Conservation (phyloP, 2,888 invertebrate genomes). For the Watsonalla binaria region DNA sequence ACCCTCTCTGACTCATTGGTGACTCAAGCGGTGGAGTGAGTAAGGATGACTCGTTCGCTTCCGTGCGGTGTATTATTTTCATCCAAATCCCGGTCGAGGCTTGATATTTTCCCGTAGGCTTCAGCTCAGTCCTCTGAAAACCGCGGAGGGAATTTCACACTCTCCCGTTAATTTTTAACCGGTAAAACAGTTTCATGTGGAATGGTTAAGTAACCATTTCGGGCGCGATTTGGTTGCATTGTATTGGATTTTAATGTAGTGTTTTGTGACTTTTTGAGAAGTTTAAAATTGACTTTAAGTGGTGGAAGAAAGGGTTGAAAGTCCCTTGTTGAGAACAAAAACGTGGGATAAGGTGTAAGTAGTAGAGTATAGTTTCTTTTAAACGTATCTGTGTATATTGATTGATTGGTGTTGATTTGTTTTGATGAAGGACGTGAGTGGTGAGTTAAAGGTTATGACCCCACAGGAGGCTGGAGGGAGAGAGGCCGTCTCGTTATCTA, state of each 20-base stretch:
- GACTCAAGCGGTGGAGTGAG: constrained; percentile 46
- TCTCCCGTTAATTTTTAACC: constrained; percentile 21
- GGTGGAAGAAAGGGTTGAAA: constrained; percentile 6
- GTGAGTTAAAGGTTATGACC: constrained; percentile 64
- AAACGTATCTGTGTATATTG: constrained; percentile 31
- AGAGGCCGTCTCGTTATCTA: constrained; percentile 51
- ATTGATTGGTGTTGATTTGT: constrained; percentile 46
- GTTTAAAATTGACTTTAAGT: constrained; percentile 14
- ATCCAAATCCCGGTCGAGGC: constrained; percentile 66
- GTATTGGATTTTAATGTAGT: constrained; percentile 13
- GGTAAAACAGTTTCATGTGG: constrained; percentile 43
- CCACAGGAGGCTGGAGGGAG: constrained; percentile 39
- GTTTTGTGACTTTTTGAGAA: neutral
- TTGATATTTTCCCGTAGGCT: constrained; percentile 72
- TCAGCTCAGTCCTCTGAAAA: constrained; percentile 62
- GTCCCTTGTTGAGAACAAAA: neutral
- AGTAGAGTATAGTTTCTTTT: constrained; percentile 15
- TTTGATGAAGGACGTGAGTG: constrained; percentile 39
- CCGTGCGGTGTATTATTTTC: constrained; percentile 41
- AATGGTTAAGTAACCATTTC: constrained; percentile 66
- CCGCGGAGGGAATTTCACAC: constrained; percentile 33
- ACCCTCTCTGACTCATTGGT: constrained; percentile 53
- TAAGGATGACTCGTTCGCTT: constrained; percentile 24
- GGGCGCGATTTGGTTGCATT: constrained; percentile 15
- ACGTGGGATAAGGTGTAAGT: constrained; percentile 27